Evolutionary conservation across 2,888 invertebrate species (phyloP).

Genomic region (Xestia xanthographa): DNA sequence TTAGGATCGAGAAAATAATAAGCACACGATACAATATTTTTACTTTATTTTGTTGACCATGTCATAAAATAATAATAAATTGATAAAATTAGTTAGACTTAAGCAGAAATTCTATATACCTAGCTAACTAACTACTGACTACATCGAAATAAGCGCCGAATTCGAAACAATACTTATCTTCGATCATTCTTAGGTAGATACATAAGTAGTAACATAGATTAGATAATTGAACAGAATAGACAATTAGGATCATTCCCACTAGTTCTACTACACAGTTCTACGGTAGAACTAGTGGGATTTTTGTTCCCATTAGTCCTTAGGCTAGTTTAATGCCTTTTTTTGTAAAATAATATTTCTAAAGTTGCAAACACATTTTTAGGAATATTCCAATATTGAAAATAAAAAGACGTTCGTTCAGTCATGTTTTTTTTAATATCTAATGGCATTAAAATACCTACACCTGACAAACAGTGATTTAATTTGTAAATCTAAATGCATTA

Average conservation of each 20-base stretch:
- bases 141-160: constrained; percentile 45
- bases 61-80: constrained; percentile 53
- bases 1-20: constrained; percentile 13
- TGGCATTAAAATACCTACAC: constrained; percentile 30
- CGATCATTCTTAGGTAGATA: constrained; percentile 17
- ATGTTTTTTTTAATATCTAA: constrained; percentile 48
- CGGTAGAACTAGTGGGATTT: too few species aligned
- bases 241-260: too few species aligned
- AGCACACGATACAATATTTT: constrained; percentile 9
- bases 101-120: constrained; percentile 38
- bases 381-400: constrained; percentile 35
- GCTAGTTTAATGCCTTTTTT: constrained; percentile 21
- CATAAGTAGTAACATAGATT: constrained; percentile 39
- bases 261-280: too few species aligned
- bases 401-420: constrained; percentile 58
- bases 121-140: constrained; percentile 54
- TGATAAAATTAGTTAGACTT: constrained; percentile 28
- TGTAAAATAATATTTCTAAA: constrained; percentile 9
- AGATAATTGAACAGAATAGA: constrained; percentile 47
- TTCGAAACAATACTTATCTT: constrained; percentile 27
- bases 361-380: background rate
- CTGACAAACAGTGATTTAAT: constrained; percentile 7
- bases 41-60: constrained; percentile 53
- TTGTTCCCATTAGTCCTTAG: too few species aligned
- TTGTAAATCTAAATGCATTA: constrained; percentile 41